Percentiles rank a stretch among this genome's conserved stretches.
phyloP scores from a whole-genome alignment of 2,888 invertebrate genomes.

The Cyrtodaria siliqua region DNA sequence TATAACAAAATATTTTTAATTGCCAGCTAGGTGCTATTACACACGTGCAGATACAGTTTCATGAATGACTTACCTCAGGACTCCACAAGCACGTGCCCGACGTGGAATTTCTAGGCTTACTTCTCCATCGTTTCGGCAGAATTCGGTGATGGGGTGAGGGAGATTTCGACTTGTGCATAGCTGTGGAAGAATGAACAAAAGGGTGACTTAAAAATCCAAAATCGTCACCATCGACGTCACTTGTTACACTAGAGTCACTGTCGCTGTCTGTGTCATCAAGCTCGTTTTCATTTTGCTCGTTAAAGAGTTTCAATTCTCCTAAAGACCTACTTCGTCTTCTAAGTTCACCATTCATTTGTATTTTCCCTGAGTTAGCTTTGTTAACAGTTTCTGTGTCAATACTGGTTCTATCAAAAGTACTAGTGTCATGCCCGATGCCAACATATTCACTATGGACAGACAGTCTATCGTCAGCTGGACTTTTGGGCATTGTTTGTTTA shows the following conservation, averaged over 20 bases:
- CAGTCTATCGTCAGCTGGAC: conserved; percentile 31
- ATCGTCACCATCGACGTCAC: conserved; percentile 80
- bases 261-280: conserved; percentile 41
- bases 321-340: conserved; percentile 74
- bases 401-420: conserved; percentile 27
- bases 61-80: conserved; percentile 93
- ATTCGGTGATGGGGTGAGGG: conserved; percentile 74
- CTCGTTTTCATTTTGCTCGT: conserved; percentile 58
- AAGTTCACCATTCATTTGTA: conserved; percentile 27
- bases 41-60: too few relatives aligned
- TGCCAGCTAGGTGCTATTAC: too few relatives aligned
- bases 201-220: conserved; percentile 80
- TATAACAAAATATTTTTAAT: too few relatives aligned
- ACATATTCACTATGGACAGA: conserved; percentile 59
- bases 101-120: conserved; percentile 93
- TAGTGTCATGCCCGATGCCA: conserved; percentile 30
- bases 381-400: not conserved
- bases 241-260: conserved; percentile 65
- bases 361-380: conserved; percentile 26
- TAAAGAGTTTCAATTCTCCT: conserved; percentile 71
- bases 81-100: conserved; percentile 92
- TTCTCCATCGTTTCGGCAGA: conserved; percentile 90
- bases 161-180: conserved; percentile 81
- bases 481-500: conserved; percentile 12
- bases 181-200: conserved; percentile 75